These are phyloP conservation scores for Seriola dumerili DNA, from an alignment of 2,113 vertebrate genomes.

Conservation along the genomic window DNA sequence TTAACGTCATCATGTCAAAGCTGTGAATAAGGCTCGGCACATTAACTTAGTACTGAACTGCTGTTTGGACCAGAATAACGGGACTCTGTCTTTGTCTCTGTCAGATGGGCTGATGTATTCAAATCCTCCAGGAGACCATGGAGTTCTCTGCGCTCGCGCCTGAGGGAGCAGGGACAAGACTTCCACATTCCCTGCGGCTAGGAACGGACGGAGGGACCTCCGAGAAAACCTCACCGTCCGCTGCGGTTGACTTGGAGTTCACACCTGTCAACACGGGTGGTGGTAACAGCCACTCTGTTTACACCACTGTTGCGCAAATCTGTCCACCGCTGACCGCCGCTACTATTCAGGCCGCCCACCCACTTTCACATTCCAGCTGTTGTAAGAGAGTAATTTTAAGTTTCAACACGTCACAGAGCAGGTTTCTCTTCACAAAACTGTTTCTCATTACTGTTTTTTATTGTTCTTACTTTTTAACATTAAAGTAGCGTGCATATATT, in stretches of 20 bases:
- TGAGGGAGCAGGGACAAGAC: constrained; percentile 91
- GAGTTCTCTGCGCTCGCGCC: constrained; percentile 89
- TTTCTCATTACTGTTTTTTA: too few relatives aligned
- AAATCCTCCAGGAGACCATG: constrained; percentile 95
- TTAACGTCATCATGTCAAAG: background rate
- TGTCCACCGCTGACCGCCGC: background rate
- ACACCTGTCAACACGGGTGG: constrained; percentile 85
- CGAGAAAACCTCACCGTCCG: constrained; percentile 92
- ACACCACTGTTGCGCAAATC: background rate
- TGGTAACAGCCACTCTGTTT: constrained; percentile 82
- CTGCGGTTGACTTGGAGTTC: constrained; percentile 91
- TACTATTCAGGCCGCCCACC: background rate
- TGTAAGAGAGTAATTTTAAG: too few relatives aligned
- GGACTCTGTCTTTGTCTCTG: background rate
- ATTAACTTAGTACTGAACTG: too few relatives aligned
- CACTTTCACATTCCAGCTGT: too few relatives aligned
- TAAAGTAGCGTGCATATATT: too few relatives aligned
- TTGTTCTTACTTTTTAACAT: too few relatives aligned
- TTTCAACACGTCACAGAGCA: too few relatives aligned
- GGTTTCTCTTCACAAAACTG: too few relatives aligned
- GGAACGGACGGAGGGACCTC: constrained; percentile 85
- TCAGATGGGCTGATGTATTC: constrained; percentile 96
- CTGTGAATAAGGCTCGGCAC: background rate
- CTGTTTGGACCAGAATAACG: background rate
- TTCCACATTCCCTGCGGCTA: constrained; percentile 94